Evolutionary conservation across 2,888 invertebrate species (phyloP).

Genomic region (Muschampia plurimacula): DNA sequence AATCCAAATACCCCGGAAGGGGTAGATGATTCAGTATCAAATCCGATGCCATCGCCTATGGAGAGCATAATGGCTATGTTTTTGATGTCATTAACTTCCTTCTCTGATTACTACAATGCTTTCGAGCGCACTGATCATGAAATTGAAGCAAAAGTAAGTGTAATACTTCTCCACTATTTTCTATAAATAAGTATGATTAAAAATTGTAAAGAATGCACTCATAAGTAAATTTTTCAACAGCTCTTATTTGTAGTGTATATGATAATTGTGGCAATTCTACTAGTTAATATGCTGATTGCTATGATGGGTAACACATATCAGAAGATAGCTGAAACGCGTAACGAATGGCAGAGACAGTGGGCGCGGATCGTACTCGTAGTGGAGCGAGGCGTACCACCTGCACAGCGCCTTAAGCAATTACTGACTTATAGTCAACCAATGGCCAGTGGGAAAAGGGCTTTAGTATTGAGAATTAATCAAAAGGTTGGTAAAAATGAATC

Average conservation of each 20-base stretch:
- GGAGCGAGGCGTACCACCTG: constrained; percentile 97
- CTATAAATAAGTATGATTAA: not conserved
- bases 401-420: constrained; percentile 93
- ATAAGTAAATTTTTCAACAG: constrained; percentile 65
- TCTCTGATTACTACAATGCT: constrained; percentile 97
- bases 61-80: constrained; percentile 99
- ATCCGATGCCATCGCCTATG: constrained; percentile 96
- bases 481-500: constrained; percentile 81
- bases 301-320: constrained; percentile 99
- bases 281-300: constrained; percentile 99
- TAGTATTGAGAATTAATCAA: constrained; percentile 95
- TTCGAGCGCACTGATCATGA: constrained; percentile 94
- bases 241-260: constrained; percentile 98
- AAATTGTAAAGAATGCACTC: too few relatives aligned
- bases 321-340: constrained; percentile 98
- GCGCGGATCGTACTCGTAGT: constrained; percentile 98
- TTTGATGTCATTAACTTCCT: constrained; percentile 98
- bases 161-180: not conserved
- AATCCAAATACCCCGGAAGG: constrained; percentile 93
- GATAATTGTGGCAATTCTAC: constrained; percentile 97
- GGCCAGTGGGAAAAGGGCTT: constrained; percentile 94
- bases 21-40: constrained; percentile 91
- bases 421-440: constrained; percentile 97
- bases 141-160: constrained; percentile 93
- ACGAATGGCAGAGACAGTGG: constrained; percentile 99